A percentile compares a stretch with the other conserved stretches of the same genome.
Evolutionary conservation across 1,140 invertebrate genomes (phyloP).

Genomic region (Brachionus calyciflorus): DNA sequence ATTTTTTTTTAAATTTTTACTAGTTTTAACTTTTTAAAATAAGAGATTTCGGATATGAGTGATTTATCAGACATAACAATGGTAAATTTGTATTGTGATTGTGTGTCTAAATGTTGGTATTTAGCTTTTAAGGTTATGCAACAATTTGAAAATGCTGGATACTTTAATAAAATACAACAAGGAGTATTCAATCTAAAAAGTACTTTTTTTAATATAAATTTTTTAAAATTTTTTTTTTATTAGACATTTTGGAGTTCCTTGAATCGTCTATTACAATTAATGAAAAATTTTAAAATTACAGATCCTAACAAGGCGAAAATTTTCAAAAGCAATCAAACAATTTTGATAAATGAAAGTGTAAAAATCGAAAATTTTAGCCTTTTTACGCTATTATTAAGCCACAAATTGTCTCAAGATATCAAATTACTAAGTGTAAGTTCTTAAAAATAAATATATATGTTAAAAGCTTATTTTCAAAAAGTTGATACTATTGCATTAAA

Average conservation of each 20-base stretch:
- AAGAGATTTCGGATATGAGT: neutral
- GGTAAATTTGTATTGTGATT: neutral
- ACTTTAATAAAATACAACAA: neutral
- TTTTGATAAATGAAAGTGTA: neutral
- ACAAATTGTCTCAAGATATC: neutral
- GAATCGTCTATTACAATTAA: neutral
- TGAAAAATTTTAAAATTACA: neutral
- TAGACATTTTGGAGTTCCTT: neutral
- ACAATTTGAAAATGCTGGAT: neutral
- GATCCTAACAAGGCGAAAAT: neutral
- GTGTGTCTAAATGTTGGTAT: conserved; percentile 27
- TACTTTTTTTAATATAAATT: neutral
- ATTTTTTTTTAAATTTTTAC: neutral
- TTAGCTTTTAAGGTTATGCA: neutral
- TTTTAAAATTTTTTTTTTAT: neutral
- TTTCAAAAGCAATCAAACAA: neutral
- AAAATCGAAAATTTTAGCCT: neutral
- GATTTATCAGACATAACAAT: neutral
- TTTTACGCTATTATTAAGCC: conserved; percentile 2
- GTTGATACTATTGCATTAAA: too few relatives aligned
- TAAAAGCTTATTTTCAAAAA: too few relatives aligned
- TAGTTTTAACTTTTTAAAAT: neutral
- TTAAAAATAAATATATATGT: too few relatives aligned
- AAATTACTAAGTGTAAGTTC: too few relatives aligned
- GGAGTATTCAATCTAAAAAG: neutral